Base-by-base conservation (phyloP, 1,140 invertebrate genomes). In the Drosophila obscura region DNA sequence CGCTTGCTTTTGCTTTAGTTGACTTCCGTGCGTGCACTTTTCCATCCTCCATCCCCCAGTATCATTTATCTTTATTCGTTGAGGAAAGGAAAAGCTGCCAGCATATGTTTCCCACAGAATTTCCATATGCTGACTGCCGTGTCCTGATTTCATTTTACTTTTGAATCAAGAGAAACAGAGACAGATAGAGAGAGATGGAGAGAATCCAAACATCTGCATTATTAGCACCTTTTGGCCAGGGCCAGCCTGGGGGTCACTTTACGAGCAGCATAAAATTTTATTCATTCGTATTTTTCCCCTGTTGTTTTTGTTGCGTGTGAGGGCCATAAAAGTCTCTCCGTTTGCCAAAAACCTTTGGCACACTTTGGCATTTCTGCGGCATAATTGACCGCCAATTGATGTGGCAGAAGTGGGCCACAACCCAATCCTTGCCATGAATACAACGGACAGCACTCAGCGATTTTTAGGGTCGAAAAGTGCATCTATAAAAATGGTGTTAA, bases 21-120 rank as follows among this genome's bases (percentile, higher is more conserved):
- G 62, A 43, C 66, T 68, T 68, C 66, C 66, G 66, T 35, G 51
- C 64, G 71, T 67, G 80, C 61, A 83, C 75, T 84, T 39, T 72
- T 61, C 57, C 19, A n/a, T 26, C 62, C 46, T 59, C 60, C 48
- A 35, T 44, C 61, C 22, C 64, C 60, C 35, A 39, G 35, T 39
- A 13, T 39, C 35, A 82, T 83, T 82, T 82, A 82, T 82, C 76
- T 84, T 84, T 64, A 80, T 74, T 74, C 48, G 35, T 13, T 11
- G 22, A 45, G 43, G 15, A 26, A 48, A 50, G 56, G 45, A 22
- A 64, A 58, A 73, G 56, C 66, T 69, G 64, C 48, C 61, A 57
- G 57, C 80, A 83, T 83, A 83, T 83, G 80, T 80, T 84, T 48
- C 6, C 43, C 31, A 26, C 53, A 15, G 22, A 16, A 62, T 51